Percentiles rank a stretch among this genome's conserved stretches.
These are phyloP conservation scores for Zaprionus gabonicus DNA, from an alignment of 1,140 invertebrate species.

Conservation along the genomic window DNA sequence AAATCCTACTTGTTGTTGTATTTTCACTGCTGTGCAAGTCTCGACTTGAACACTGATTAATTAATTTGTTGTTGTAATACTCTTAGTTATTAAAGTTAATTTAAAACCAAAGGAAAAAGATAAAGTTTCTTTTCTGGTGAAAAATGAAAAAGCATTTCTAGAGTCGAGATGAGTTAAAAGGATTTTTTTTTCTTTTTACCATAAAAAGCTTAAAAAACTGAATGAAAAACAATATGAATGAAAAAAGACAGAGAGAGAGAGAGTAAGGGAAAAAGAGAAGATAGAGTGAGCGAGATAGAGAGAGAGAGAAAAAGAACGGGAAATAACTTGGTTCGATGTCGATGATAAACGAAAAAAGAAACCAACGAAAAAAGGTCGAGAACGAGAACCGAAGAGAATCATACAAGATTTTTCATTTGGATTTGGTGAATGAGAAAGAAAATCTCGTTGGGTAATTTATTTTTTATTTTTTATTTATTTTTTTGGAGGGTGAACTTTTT, in stretches of 20 bases:
- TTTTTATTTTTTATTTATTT: neutral
- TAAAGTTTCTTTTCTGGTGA: slow-evolving; percentile 34
- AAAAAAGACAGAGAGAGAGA: neutral
- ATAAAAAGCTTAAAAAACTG: slow-evolving; percentile 72
- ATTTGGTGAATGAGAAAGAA: slow-evolving; percentile 49
- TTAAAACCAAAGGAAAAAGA: slow-evolving; percentile 45
- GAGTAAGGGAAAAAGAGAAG: slow-evolving; percentile 1
- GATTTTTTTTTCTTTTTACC: slow-evolving; percentile 45
- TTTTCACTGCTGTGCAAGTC: slow-evolving; percentile 37
- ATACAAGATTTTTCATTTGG: slow-evolving; percentile 19
- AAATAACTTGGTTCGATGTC: slow-evolving; percentile 21
- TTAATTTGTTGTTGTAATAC: slow-evolving; percentile 37
- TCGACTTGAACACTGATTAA: slow-evolving; percentile 38
- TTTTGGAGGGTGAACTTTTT: slow-evolving; percentile 46
- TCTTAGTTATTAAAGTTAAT: slow-evolving; percentile 33
- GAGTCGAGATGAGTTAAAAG: slow-evolving; percentile 56
- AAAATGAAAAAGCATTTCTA: slow-evolving; percentile 28
- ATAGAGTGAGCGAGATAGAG: slow-evolving; percentile 7
- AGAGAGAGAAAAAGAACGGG: neutral
- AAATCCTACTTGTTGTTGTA: slow-evolving; percentile 37
- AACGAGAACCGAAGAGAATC: slow-evolving; percentile 13
- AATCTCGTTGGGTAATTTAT: slow-evolving; percentile 15
- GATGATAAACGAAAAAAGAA: slow-evolving; percentile 12
- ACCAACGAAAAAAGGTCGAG: neutral
- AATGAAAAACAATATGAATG: slow-evolving; percentile 40